Conservation (phyloP, 2,113 vertebrate genomes). For the Tetrax tetrax region DNA sequence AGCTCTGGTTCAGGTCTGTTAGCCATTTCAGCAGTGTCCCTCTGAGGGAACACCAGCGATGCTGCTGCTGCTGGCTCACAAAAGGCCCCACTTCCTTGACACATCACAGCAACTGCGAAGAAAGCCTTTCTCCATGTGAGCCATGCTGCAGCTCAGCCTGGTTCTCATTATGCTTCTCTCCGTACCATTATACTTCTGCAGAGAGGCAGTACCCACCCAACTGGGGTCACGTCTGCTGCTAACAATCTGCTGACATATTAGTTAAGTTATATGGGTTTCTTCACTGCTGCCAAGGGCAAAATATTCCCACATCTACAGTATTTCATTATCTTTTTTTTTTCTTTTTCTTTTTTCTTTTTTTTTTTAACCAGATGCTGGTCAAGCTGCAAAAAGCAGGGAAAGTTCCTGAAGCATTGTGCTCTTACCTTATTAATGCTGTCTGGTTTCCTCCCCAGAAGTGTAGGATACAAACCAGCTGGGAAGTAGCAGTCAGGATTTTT, state of each 20-base stretch:
- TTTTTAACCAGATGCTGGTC: neutral
- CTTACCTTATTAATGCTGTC: neutral
- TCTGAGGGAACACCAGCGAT: neutral
- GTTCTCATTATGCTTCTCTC: slow-evolving; percentile 45
- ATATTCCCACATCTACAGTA: slow-evolving; percentile 4
- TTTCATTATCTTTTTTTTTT: neutral
- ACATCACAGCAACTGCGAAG: slow-evolving; percentile 23
- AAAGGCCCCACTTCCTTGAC: slow-evolving; percentile 55
- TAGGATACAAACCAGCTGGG: neutral
- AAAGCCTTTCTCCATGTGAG: slow-evolving; percentile 12
- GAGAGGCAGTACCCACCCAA: slow-evolving; percentile 26
- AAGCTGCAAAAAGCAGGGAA: neutral
- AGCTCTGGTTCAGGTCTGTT: slow-evolving; percentile 8
- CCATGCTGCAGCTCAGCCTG: slow-evolving; percentile 30
- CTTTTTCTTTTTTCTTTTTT: neutral
- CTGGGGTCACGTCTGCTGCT: slow-evolving; percentile 44
- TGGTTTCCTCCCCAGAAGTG: neutral
- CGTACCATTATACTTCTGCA: neutral
- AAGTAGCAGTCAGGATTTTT: neutral
- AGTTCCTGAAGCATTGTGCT: neutral
- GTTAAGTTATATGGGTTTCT: slow-evolving; percentile 48
- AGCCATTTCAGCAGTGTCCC: slow-evolving; percentile 13
- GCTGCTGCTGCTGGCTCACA: slow-evolving; percentile 15
- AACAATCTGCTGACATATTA: slow-evolving; percentile 54
- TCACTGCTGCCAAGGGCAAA: slow-evolving; percentile 46